These are phyloP conservation scores for Etheostoma cragini DNA, from an alignment of 2,113 vertebrate species.

Conservation along the genomic window DNA sequence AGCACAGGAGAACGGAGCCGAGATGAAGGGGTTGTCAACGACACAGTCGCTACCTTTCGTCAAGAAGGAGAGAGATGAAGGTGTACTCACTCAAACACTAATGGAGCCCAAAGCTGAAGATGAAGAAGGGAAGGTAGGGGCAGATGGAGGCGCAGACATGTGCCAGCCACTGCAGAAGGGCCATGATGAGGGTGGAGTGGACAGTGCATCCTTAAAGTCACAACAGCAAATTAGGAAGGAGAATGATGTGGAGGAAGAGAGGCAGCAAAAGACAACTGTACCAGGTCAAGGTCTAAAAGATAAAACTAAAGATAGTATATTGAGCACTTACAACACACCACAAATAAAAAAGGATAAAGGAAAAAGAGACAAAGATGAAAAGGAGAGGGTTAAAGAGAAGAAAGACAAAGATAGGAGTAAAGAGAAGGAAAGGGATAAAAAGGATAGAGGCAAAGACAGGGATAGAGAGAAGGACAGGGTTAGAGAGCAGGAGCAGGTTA, in stretches of 20 bases:
- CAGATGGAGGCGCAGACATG: constrained; percentile 7
- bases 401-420: constrained; percentile 69
- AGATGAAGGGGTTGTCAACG: constrained; percentile 37
- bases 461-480: constrained; percentile 65
- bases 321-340: constrained; percentile 39
- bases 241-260: constrained; percentile 62
- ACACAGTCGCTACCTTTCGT: constrained; percentile 24
- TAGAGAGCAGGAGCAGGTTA: constrained; percentile 58
- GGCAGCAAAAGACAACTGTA: constrained; percentile 50
- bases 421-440: constrained; percentile 68
- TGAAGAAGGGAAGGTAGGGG: constrained; percentile 30
- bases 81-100: constrained; percentile 18
- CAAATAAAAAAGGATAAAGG: constrained; percentile 71
- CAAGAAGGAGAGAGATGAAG: constrained; percentile 63
- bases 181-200: constrained; percentile 25
- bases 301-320: constrained; percentile 63
- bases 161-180: constrained; percentile 43
- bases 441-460: constrained; percentile 66
- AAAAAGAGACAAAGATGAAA: constrained; percentile 65
- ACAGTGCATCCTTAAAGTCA: constrained; percentile 47
- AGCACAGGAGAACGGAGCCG: constrained; percentile 37
- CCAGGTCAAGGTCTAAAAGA: constrained; percentile 65
- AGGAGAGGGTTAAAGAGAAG: constrained; percentile 55
- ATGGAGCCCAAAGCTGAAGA: constrained; percentile 53
- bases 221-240: constrained; percentile 67